Evolutionary conservation across 1,140 invertebrate genomes (phyloP), one percentile per base, ranked within the genome.

Genomic region (Cherax quadricarinatus): DNA sequence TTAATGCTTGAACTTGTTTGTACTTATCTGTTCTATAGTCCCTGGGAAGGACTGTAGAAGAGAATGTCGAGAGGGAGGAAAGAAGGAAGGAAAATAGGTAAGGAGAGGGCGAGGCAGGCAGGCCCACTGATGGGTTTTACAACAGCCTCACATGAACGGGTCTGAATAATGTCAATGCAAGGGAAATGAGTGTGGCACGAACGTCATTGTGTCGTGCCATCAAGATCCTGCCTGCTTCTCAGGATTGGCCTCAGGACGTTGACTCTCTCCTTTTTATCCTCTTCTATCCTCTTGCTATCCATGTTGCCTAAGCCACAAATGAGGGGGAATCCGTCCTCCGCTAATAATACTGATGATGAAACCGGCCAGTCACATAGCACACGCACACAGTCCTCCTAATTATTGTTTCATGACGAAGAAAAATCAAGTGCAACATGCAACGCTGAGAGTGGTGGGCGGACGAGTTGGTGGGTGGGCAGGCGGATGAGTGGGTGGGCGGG

Each of bases 321-420:
- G 88, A 89, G 88, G 80, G 9, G 80, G 75, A 83, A 83, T 70
- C 88, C 88, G 57, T 41, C 14, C 49, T 6, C 62, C 80, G 41
- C 88, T 89, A 83, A 89, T 89, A 89, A 89, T 83, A 83, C 88
- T 89, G 88, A 83, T 53, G 75, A 89, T 48, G 88, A 83, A 89
- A 82, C 88, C 80, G 62, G 75, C 88, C 60, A 89, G 88, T 80
- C 88, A 83, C 88, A 89, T 89, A 70, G 9, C 88, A 83, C 88
- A 83, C 88, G 80, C 88, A 83, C 80, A 70, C 60, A 21, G 73
- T 82, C 41, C 80, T 62, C 62, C 80, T 89, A 89, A 89, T 89
- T 89, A 83, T 89, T 73, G 30, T 83, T 89, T 89, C 80, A 82
- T 89, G 88, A 51, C 73, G 57, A 60, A n/a, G 79, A 89, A 89